Percentiles rank a stretch among this genome's conserved stretches.
Conservation (phyloP, 2,888 invertebrate species). For the Oxyscelio sp. region DNA sequence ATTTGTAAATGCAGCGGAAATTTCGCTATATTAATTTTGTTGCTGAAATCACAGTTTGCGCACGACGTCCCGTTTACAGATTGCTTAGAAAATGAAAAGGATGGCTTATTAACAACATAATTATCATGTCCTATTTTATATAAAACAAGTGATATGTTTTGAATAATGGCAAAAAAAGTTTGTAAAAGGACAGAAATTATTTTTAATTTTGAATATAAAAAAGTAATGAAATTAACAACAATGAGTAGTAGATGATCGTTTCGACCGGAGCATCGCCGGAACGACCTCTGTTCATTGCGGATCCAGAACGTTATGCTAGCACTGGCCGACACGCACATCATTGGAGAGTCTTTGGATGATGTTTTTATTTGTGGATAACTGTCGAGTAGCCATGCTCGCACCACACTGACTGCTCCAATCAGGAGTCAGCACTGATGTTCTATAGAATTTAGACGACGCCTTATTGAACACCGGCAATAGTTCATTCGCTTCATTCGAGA, state of each 20-base stretch:
- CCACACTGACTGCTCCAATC: slow-evolving; percentile 95
- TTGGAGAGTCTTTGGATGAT: slow-evolving; percentile 84
- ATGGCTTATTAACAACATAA: slow-evolving; percentile 5
- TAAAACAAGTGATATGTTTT: background rate
- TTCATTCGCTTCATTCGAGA: slow-evolving; percentile 99
- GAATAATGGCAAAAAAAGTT: background rate
- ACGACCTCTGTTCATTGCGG: background rate
- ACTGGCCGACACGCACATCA: slow-evolving; percentile 83
- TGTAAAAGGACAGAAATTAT: background rate
- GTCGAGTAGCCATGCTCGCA: slow-evolving; percentile 86
- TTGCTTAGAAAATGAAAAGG: background rate
- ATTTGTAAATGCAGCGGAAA: slow-evolving; percentile 37
- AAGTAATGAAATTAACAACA: slow-evolving; percentile 36
- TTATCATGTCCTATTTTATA: background rate
- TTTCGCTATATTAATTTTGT: background rate
- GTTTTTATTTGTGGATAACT: slow-evolving; percentile 83
- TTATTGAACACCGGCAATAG: slow-evolving; percentile 98
- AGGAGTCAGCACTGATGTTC: slow-evolving; percentile 93
- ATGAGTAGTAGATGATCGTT: slow-evolving; percentile 1
- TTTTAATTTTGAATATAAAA: slow-evolving; percentile 27
- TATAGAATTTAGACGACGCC: slow-evolving; percentile 97
- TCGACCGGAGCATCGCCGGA: background rate
- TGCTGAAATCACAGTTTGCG: slow-evolving; percentile 47
- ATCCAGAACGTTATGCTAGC: slow-evolving; percentile 79
- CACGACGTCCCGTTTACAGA: background rate